Percentiles rank a stretch among this genome's conserved stretches.
Evolutionary conservation across 2,888 invertebrate genomes (phyloP).

Genomic region (Trichopoda pennipes): DNA sequence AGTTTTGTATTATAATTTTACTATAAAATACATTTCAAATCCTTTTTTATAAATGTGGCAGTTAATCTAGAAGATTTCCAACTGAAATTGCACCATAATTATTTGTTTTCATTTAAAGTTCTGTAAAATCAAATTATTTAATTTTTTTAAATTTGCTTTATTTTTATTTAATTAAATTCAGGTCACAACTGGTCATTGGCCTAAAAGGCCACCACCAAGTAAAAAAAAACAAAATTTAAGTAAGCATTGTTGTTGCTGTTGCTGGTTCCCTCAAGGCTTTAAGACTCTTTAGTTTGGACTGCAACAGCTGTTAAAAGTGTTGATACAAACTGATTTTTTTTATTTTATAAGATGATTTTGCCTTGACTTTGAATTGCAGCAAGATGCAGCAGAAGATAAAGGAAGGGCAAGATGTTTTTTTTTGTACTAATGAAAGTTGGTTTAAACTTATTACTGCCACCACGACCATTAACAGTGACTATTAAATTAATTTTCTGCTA

Average conservation of each 20-base stretch:
- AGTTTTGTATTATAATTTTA: too few species aligned
- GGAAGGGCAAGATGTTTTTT: neutral
- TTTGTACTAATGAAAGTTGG: constrained; percentile 21
- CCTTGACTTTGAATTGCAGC: constrained; percentile 70
- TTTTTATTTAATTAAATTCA: constrained; percentile 51
- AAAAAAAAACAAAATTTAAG: constrained; percentile 3
- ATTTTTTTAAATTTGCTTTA: constrained; percentile 21
- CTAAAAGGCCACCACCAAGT: neutral
- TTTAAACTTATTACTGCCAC: constrained; percentile 20
- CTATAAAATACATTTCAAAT: too few species aligned
- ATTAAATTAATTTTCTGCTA: constrained; percentile 27
- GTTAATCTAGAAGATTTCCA: too few species aligned
- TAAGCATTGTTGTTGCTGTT: neutral
- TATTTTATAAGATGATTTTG: constrained; percentile 68
- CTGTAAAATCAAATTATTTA: neutral
- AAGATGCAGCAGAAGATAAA: neutral
- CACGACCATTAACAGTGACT: constrained; percentile 40
- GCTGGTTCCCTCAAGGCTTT: constrained; percentile 37
- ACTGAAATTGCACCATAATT: too few species aligned
- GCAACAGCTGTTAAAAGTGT: constrained; percentile 63
- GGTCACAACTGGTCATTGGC: constrained; percentile 70
- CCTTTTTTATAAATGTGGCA: too few species aligned
- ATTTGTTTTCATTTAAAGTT: too few species aligned
- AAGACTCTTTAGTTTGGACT: constrained; percentile 36
- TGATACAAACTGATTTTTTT: constrained; percentile 66